A percentile compares a stretch with the other conserved stretches of the same genome.
Conservation (phyloP, 2,797 vertebrate species). For the Onychomys leucogaster region DNA sequence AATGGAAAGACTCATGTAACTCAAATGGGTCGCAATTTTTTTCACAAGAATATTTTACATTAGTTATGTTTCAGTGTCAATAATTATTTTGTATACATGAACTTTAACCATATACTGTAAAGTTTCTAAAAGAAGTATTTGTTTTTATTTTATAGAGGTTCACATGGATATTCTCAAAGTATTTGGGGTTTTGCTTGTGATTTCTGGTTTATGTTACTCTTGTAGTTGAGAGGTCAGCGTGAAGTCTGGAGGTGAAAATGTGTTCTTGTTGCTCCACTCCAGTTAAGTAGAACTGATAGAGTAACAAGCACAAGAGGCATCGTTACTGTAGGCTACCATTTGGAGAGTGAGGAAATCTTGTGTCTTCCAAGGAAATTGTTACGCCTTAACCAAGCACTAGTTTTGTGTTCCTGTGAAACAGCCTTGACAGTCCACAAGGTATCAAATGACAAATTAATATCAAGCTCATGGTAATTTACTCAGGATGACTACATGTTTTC, state of each 20-base stretch:
- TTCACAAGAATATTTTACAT: neutral
- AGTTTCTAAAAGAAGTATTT: neutral
- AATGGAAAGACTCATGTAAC: neutral
- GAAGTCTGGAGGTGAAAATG: neutral
- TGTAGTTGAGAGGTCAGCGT: neutral
- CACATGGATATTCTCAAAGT: neutral
- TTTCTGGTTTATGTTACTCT: neutral
- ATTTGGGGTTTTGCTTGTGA: neutral
- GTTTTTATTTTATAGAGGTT: neutral
- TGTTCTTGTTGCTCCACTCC: neutral
- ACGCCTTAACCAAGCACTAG: neutral
- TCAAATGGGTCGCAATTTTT: neutral
- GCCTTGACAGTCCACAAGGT: neutral
- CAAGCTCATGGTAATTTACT: neutral
- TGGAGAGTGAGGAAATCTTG: neutral
- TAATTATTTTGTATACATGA: neutral
- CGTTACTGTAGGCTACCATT: neutral
- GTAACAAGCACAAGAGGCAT: neutral
- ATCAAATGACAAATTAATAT: neutral
- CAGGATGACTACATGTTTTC: neutral
- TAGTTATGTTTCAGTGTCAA: constrained; percentile 1
- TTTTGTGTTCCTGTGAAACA: neutral
- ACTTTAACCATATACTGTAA: neutral
- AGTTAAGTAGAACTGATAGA: neutral
- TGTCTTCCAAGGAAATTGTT: neutral